Percentiles rank a stretch among this genome's conserved stretches.
Evolutionary conservation across 2,797 vertebrate genomes (phyloP).

Genomic region (Odontamblyopus rebecca): DNA sequence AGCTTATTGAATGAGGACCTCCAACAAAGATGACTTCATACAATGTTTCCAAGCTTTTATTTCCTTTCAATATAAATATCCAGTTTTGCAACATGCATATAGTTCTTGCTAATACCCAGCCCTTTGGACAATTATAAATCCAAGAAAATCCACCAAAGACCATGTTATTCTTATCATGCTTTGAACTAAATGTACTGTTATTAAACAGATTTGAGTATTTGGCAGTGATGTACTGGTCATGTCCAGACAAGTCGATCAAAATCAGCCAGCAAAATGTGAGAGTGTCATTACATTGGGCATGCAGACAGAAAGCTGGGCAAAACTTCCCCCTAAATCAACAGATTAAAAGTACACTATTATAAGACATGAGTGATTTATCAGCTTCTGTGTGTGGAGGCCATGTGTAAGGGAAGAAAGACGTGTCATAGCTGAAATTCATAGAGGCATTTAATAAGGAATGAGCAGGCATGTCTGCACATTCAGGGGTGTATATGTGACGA

Average conservation of each 20-base stretch:
- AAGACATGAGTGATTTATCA: conserved; percentile 54
- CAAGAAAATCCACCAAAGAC: background rate
- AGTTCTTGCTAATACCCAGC: conserved; percentile 6
- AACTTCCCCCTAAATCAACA: conserved; percentile 65
- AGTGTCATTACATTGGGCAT: conserved; percentile 47
- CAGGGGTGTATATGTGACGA: conserved; percentile 23
- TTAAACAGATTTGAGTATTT: conserved; percentile 27
- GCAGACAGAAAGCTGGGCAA: conserved; percentile 28
- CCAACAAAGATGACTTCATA: background rate
- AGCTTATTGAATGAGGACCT: conserved; percentile 3
- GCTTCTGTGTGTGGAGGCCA: conserved; percentile 53
- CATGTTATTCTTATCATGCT: background rate
- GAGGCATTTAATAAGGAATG: conserved; percentile 65
- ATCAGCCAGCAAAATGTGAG: conserved; percentile 38
- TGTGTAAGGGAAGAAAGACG: conserved; percentile 37
- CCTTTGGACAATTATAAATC: background rate
- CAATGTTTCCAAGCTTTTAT: too few species aligned
- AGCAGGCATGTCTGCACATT: conserved; percentile 63
- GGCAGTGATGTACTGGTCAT: conserved; percentile 44
- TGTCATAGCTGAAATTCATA: conserved; percentile 60
- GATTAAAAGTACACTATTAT: conserved; percentile 51
- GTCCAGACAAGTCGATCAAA: conserved; percentile 56
- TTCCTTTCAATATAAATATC: background rate
- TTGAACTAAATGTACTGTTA: conserved; percentile 28
- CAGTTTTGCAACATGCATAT: background rate